Base-by-base conservation (phyloP, 2,888 invertebrate species). In the Linnaemya tessellans region DNA sequence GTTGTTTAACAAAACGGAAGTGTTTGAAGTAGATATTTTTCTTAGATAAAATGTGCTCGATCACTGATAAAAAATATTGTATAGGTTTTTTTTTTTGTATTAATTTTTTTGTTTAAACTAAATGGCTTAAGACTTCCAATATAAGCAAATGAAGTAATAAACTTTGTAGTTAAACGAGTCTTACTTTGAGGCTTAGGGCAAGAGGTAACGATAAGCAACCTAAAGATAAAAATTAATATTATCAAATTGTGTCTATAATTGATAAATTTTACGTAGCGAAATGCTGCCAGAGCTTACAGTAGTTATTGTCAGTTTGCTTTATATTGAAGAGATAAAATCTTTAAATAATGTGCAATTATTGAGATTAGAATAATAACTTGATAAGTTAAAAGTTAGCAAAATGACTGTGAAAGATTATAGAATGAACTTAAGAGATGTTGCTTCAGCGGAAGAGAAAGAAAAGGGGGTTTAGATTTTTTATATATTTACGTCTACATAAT, bases 1-100 rank as follows among this genome's bases (percentile, higher is more conserved):
- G 68, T 75, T 62, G 81, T 75, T 81, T 1, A 70, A 64, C 64
- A 87, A 90, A 90, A 89, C 90, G 90, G 90, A 90, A 90, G 90
- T 90, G 89, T 89, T 90, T 87, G 81, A 82, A 80, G 68, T 74
- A 79, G 70, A 77, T 80, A 80, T 87, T 86, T 84, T 51, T 54
- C 62, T 3, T 49, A 54, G 86, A 84, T 86, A 82, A 82, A 77
- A 86, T 80, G 68, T 79, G 79, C 49, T 13, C 41, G 79, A 79
- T 83, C 71, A 83, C 70, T 43, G 58, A 75, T 70, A 67, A 74
- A 56, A 58, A 51, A 58, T 22, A 54, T 56, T 15, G 10, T 15
- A 25, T 15, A 18, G 15, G 15, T 15, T n/a, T 22, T 30, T 54
- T 20, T 15, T 4, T 30, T 1, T 56, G 0, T 11, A 10, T 15